phyloP scores from a whole-genome alignment of 2,113 vertebrate genomes.

The Pollimyrus isidori region DNA sequence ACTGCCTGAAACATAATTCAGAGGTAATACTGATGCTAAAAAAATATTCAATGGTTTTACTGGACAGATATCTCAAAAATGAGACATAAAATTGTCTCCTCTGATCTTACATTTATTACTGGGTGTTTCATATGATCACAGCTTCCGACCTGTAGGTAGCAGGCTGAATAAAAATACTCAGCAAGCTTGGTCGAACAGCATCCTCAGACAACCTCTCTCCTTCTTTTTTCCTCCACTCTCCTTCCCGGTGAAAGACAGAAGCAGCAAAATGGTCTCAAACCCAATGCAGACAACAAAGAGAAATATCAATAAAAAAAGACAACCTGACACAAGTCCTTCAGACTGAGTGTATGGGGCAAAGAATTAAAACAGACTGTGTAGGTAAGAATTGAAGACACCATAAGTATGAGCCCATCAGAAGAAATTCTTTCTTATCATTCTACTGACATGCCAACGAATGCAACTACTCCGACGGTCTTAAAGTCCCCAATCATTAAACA shows the following conservation, averaged over 20 bases:
- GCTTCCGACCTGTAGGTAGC: background rate
- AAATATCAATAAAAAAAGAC: background rate
- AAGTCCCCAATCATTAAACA: background rate
- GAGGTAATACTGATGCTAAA: background rate
- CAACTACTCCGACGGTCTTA: background rate
- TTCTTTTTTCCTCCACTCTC: background rate
- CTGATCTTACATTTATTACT: constrained; percentile 11
- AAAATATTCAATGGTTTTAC: background rate
- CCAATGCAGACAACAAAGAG: background rate
- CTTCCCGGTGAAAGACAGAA: background rate
- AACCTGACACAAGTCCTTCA: background rate
- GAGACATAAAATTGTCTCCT: background rate
- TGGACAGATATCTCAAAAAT: constrained; percentile 3
- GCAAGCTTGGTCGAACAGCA: background rate
- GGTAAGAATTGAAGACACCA: constrained; percentile 15
- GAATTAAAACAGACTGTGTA: constrained; percentile 40
- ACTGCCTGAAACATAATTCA: background rate
- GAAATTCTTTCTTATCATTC: constrained; percentile 25
- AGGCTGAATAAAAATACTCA: background rate
- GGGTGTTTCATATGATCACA: background rate
- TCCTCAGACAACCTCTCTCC: background rate
- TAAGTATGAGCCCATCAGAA: constrained; percentile 30
- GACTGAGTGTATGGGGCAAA: constrained; percentile 27
- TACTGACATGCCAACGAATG: background rate
- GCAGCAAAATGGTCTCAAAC: background rate